Percentiles rank a stretch among this genome's conserved stretches.
Conservation (phyloP, 2,797 vertebrate species). For the Anguilla marmorata region DNA sequence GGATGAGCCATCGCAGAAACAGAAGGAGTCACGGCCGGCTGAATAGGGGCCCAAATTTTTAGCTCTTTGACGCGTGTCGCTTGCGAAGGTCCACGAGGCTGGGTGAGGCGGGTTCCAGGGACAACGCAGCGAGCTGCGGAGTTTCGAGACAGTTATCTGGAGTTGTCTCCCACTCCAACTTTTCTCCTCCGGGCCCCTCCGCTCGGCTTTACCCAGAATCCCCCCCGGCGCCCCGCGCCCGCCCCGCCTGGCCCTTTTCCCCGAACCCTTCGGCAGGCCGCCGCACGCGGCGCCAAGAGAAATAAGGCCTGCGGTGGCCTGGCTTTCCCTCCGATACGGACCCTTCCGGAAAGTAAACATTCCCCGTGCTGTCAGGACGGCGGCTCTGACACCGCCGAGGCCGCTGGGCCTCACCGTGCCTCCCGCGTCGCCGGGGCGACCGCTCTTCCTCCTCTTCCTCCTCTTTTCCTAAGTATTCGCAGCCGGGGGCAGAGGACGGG, state of each 20-base stretch:
- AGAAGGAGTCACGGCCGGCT: neutral
- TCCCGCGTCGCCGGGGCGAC: neutral
- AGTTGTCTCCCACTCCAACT: neutral
- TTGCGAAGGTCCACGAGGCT: no score
- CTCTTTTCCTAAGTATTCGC: neutral
- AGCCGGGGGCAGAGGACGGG: neutral
- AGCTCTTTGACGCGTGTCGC: no score
- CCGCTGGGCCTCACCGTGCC: neutral
- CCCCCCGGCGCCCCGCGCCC: neutral
- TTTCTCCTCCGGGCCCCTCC: neutral
- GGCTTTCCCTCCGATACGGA: neutral
- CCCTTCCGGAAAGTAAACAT: conserved; percentile 5
- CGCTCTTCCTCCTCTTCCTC: no score
- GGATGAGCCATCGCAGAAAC: neutral
- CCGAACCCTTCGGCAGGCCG: neutral
- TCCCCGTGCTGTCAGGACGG: neutral
- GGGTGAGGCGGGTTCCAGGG: neutral
- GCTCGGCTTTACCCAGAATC: neutral
- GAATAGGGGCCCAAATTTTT: neutral
- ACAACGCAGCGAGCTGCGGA: neutral
- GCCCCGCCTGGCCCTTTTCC: neutral
- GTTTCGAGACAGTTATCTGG: neutral
- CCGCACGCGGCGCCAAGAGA: neutral
- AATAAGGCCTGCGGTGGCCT: neutral
- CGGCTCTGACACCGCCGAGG: neutral